Percentiles rank a stretch among this genome's conserved stretches.
Conservation (phyloP, 37 sponge, comb jelly and placozoan species). For the Hormiphora californensis region DNA sequence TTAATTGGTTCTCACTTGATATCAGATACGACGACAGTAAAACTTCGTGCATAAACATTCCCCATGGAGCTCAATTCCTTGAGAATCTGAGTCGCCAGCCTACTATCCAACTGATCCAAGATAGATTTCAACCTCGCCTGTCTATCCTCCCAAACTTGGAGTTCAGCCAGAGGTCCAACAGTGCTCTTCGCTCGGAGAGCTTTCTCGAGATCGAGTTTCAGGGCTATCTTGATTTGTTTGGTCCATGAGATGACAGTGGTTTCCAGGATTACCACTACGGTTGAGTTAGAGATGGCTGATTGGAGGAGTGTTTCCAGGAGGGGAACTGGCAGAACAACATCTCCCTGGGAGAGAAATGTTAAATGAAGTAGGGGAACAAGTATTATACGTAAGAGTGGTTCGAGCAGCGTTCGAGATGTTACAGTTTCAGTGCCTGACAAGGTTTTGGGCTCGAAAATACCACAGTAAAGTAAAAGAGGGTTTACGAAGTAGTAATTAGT, state of each 20-base stretch:
- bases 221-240: constrained; percentile 82
- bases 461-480: too few species aligned
- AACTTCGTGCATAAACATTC: constrained; percentile 10
- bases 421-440: too few species aligned
- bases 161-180: constrained; percentile 73
- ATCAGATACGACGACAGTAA: neutral
- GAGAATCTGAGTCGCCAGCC: constrained; percentile 66
- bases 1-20: neutral
- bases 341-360: constrained; percentile 54
- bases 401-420: too few species aligned
- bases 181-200: constrained; percentile 44
- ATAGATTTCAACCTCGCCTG: constrained; percentile 60
- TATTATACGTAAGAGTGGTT: neutral
- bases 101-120: constrained; percentile 63
- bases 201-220: constrained; percentile 62
- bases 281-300: constrained; percentile 57
- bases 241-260: constrained; percentile 79
- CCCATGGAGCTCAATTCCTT: constrained; percentile 40
- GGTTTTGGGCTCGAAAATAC: too few species aligned
- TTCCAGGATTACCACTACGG: constrained; percentile 76
- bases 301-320: constrained; percentile 64
- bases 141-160: constrained; percentile 69
- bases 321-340: constrained; percentile 79
- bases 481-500: too few species aligned
- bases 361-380: neutral